These are phyloP conservation scores for Prorops nasuta DNA, from an alignment of 1,140 invertebrate species.

Conservation along the genomic window DNA sequence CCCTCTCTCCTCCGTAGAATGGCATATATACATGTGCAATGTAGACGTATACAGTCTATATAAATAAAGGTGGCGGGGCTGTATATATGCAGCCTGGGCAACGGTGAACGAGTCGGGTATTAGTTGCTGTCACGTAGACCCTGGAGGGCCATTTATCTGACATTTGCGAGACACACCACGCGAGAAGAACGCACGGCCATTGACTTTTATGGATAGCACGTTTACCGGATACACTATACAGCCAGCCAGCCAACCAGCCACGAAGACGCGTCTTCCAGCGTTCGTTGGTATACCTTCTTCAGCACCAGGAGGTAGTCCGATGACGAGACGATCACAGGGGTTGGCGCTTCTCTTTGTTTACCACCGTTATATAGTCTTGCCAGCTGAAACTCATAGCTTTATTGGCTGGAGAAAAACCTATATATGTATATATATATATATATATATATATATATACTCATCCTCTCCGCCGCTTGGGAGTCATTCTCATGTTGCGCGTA, in stretches of 20 bases:
- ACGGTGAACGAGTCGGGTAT: slow-evolving; percentile 21
- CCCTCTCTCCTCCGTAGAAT: no score
- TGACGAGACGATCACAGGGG: slow-evolving; percentile 2
- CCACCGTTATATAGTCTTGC: neutral
- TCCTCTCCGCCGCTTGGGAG: no score
- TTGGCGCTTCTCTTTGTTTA: slow-evolving; percentile 16
- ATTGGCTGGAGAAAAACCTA: no score
- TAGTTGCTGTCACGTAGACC: slow-evolving; percentile 30
- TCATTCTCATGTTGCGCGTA: no score
- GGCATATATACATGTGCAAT: slow-evolving; percentile 7
- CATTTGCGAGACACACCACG: slow-evolving; percentile 29
- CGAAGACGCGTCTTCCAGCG: neutral
- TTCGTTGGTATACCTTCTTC: neutral
- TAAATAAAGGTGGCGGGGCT: no score
- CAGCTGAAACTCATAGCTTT: no score
- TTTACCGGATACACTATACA: slow-evolving; percentile 16
- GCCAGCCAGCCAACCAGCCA: no score
- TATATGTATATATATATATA: no score
- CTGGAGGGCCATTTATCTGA: slow-evolving; percentile 36
- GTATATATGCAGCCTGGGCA: slow-evolving; percentile 8
- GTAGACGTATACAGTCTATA: no score
- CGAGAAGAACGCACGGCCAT: slow-evolving; percentile 21
- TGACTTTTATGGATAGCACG: slow-evolving; percentile 36
- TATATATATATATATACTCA: no score
- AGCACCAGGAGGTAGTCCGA: neutral